Conservation (phyloP, 1,140 invertebrate genomes). For the Catajapyx aquilonaris region DNA sequence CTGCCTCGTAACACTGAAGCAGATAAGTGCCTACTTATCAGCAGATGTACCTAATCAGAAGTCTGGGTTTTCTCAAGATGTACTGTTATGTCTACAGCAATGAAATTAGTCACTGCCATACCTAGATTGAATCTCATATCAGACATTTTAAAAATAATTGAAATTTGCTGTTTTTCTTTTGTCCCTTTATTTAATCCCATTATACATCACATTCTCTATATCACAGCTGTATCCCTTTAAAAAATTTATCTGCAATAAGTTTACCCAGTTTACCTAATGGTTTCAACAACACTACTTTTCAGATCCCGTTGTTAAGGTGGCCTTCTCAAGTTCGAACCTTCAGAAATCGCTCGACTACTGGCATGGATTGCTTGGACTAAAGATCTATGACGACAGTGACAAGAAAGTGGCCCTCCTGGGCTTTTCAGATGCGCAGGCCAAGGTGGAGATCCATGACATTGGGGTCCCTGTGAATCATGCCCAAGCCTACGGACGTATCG, state of each 20-base stretch:
- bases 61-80: too few relatives aligned
- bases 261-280: neutral
- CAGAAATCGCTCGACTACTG: constrained; percentile 57
- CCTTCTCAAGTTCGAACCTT: constrained; percentile 56
- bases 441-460: constrained; percentile 49
- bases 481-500: constrained; percentile 87
- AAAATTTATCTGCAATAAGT: neutral
- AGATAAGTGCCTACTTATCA: too few relatives aligned
- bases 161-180: constrained; percentile 5
- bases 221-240: constrained; percentile 13
- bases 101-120: too few relatives aligned
- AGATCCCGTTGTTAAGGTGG: constrained; percentile 70
- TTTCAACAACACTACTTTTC: constrained; percentile 11
- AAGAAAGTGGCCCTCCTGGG: constrained; percentile 35
- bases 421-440: constrained; percentile 48
- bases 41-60: too few relatives aligned
- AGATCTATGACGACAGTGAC: constrained; percentile 35
- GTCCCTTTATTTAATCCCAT: constrained; percentile 5
- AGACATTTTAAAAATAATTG: too few relatives aligned
- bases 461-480: constrained; percentile 60
- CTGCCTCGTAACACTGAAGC: too few relatives aligned
- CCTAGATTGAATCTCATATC: too few relatives aligned
- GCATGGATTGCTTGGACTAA: constrained; percentile 53
- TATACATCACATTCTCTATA: neutral
- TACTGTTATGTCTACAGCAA: too few relatives aligned